Conservation (phyloP, 2,888 invertebrate species). For the Sthenelais limicola region DNA sequence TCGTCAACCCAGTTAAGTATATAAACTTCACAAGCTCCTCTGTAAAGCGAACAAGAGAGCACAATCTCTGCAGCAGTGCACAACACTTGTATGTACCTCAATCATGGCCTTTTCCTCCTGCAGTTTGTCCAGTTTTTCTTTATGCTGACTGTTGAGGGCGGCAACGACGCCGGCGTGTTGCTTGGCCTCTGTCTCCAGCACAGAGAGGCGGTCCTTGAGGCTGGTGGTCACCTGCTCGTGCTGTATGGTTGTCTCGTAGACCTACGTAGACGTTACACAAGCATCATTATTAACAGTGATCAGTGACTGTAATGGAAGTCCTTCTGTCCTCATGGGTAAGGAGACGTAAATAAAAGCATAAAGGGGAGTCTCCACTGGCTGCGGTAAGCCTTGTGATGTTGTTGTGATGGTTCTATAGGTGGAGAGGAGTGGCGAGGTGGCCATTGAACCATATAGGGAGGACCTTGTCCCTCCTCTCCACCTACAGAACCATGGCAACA, state of each 20-base stretch:
- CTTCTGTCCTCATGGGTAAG: too few relatives aligned
- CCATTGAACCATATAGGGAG: neutral
- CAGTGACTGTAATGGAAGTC: neutral
- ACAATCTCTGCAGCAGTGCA: too few relatives aligned
- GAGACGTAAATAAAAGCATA: too few relatives aligned
- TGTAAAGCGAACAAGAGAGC: too few relatives aligned
- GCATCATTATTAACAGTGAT: neutral
- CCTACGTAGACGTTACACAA: constrained; percentile 50
- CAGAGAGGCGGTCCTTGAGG: constrained; percentile 58
- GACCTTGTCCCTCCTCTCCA: too few relatives aligned
- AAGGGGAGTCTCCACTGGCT: too few relatives aligned
- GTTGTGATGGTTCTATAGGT: too few relatives aligned
- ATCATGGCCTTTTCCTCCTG: constrained; percentile 72
- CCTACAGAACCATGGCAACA: too few relatives aligned
- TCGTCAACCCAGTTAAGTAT: too few relatives aligned
- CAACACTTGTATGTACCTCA: constrained; percentile 61
- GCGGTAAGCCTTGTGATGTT: too few relatives aligned
- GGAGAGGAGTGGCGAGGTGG: neutral
- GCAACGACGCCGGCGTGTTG: constrained; percentile 66
- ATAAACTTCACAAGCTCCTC: too few relatives aligned
- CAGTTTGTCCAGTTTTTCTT: constrained; percentile 64
- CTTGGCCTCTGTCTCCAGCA: constrained; percentile 61
- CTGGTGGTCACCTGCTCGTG: constrained; percentile 56
- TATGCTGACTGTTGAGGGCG: constrained; percentile 60
- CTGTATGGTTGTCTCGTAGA: constrained; percentile 59